Evolutionary conservation across 2,113 vertebrate genomes (phyloP), one percentile per base, ranked within the genome.

Genomic region (Cathartes aura): DNA sequence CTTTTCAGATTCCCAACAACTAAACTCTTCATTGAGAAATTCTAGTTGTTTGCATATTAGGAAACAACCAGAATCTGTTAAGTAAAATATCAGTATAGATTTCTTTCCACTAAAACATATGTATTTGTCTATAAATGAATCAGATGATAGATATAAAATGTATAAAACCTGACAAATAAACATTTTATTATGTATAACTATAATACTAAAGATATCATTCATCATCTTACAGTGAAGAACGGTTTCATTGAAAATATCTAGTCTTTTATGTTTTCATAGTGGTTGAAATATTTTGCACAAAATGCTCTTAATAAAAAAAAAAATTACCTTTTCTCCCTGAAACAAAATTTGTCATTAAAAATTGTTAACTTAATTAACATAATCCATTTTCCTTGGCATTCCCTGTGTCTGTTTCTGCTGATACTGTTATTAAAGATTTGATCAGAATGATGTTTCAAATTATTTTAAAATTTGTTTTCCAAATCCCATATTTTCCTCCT

Each of bases 331-430:
- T 87, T 64, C 26, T 53, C 20, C 50, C 34, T 64, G 53, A 68
- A 89, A 84, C 22, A 84, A 89, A 85, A 84, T 27, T 62, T 87
- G 9, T 53, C 70, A 89, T 93, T 82, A 91, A 96, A 81, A 96
- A 66, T 56, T 75, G 45, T 84, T 94, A 93, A 60, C 48, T 48
- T 82, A 72, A 95, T 96, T 92, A 93, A 82, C 81, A 87, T 70
- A 95, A 93, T 82, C 74, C 45, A 67, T 96, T 96, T 92, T 93
- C 45, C 50, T 72, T 95, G 91, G 53, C 78, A 91, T 80, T 90
- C 67, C 30, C 52, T 9, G 7, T 36, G 40, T 91, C 81, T 95
- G 60, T 68, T 93, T 91, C 78, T 91, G 50, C 78, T 94, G 91
- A 95, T 91, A 82, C 17, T 82, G n/a, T 73, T 94, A 95, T 62